phyloP scores from a whole-genome alignment of 2,113 vertebrate species.

The Leucoraja erinaceus region DNA sequence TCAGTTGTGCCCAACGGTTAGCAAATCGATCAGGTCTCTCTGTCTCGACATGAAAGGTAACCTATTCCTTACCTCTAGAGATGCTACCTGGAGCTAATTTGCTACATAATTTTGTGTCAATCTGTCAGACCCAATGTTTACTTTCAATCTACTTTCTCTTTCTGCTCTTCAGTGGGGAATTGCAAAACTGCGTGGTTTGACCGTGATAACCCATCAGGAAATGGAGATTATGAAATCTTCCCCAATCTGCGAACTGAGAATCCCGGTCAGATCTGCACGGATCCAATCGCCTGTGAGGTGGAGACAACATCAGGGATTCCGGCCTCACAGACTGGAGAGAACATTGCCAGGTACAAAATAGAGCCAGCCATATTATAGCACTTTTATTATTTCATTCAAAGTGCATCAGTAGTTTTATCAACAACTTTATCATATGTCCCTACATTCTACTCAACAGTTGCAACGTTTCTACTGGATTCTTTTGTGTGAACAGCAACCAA shows the following conservation, averaged over 20 bases:
- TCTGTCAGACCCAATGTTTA: no score
- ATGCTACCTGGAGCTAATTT: no score
- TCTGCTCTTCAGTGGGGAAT: neutral
- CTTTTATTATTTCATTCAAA: neutral
- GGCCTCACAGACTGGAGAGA: constrained; percentile 41
- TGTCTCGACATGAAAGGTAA: no score
- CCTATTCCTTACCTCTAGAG: no score
- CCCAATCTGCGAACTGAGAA: constrained; percentile 40
- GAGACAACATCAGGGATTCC: constrained; percentile 42
- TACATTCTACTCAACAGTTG: neutral
- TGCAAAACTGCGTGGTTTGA: constrained; percentile 51
- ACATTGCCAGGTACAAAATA: constrained; percentile 43
- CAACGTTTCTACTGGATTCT: neutral
- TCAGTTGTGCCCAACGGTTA: no score
- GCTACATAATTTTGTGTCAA: no score
- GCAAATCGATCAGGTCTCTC: no score
- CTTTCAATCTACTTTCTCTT: neutral
- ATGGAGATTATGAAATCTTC: constrained; percentile 49
- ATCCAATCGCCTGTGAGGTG: constrained; percentile 49
- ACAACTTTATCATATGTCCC: neutral
- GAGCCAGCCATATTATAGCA: neutral
- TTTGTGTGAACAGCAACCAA: neutral
- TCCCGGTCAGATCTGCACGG: constrained; percentile 43
- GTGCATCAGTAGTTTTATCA: neutral
- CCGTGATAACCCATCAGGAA: constrained; percentile 42